Base-by-base conservation (phyloP, 2,797 vertebrate species). In the Clangula hyemalis region DNA sequence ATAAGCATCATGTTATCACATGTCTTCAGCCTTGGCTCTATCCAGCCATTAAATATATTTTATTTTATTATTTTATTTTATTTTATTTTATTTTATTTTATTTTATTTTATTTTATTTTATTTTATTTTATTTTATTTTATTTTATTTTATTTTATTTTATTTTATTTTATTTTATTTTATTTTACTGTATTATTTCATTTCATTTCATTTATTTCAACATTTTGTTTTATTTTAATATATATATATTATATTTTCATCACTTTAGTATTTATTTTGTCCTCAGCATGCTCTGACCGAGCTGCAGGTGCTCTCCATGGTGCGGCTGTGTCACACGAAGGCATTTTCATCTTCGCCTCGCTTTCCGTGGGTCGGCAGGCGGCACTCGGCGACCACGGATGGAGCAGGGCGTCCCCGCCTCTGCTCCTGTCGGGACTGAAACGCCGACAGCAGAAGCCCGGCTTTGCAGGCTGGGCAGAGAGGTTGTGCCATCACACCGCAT, bases 401-500 rank as follows among this genome's bases (percentile, higher is more conserved):
- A 51, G 61, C 21, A 10, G 16, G 41, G 4, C 8, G 19, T 27
- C 28, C 45, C 28, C 32, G 2, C 24, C 7, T 32, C 45, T 3
- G 30, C 41, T 8, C 12, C 60, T 7, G 28, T 13, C 15, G 24
- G 15, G n/a, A 27, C 4, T 11, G n/a, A 36, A n/a, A 32, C 49
- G 13, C 53, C 30, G 64, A 32, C n/a, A 14, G 28, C 27, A 17
- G 32, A 30, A 49, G 25, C 57, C 11, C 47, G 15, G 22, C 24
- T 36, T 27, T 39, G 32, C 24, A 53, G 21, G 11, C 30, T 34
- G 70, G 5, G 4, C 4, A 15, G 45, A 17, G 43, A 11, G 39
- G 60, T 11, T 4, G 25, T 2, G 25, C 17, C 0, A 8, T 10
- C 7, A 2, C 13, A 47, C 2, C n/a, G 5, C 38, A 4, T 2